These are phyloP conservation scores for Calameuta idolon DNA, from an alignment of 2,888 invertebrate genomes.

Conservation along the genomic window DNA sequence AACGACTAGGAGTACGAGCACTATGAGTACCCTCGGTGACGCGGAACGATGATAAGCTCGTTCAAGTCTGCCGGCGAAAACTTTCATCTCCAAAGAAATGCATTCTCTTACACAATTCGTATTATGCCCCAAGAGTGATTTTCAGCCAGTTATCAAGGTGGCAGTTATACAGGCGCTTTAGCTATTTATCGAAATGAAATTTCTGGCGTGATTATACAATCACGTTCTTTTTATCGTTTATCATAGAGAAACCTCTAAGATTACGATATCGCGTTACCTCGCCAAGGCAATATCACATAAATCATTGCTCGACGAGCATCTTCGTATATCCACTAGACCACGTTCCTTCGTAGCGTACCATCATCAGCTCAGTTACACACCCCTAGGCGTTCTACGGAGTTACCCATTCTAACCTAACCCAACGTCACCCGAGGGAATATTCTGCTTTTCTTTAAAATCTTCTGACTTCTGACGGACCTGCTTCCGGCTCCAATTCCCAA, in stretches of 20 bases:
- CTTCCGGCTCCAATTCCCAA: not conserved
- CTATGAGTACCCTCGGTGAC: not conserved
- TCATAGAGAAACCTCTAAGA: not conserved
- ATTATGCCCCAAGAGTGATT: not conserved
- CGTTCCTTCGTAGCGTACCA: not conserved
- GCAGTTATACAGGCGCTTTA: not conserved
- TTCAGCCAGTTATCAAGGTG: not conserved
- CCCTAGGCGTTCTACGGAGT: not conserved
- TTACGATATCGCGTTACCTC: not conserved
- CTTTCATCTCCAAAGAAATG: not conserved
- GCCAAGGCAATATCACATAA: not conserved
- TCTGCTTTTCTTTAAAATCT: not conserved
- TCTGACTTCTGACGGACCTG: not conserved
- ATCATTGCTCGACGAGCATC: not conserved
- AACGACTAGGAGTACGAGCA: not conserved
- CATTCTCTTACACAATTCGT: not conserved
- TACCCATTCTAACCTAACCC: not conserved
- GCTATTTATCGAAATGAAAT: not conserved
- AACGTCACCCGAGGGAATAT: not conserved
- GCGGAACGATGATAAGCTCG: not conserved
- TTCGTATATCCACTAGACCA: not conserved
- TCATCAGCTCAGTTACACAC: not conserved
- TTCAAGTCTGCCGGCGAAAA: not conserved
- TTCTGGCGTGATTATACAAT: not conserved
- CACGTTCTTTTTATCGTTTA: not conserved